Base-by-base conservation (phyloP, 2,797 vertebrate genomes). In the Craterocephalus amniculus region DNA sequence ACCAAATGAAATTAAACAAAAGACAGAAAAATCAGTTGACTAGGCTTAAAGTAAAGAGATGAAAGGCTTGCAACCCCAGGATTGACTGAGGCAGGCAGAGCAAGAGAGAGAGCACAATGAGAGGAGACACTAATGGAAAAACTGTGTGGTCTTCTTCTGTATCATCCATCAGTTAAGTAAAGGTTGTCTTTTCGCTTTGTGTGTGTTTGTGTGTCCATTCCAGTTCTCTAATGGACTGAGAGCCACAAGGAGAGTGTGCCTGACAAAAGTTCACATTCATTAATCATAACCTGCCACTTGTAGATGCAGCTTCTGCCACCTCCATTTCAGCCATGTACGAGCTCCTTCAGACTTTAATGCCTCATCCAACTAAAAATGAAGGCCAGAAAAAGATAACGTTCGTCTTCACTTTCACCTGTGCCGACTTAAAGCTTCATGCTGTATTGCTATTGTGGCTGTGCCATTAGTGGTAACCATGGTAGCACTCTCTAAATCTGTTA, bases 231-330 rank as follows among this genome's bases (percentile, higher is more conserved):
- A 88, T 88, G 89, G 86, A 87, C 79, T 74, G 7, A 0, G 54
- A 65, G 78, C 54, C 62, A 63, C 72, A 78, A 1, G 40, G 24
- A 70, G 63, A 80, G 78, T 63, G 63, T 76, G 82, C 59, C 87
- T 83, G 71, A 76, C 74, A 83, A 85, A 90, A 85, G 87, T 88
- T 91, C 84, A 85, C 85, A 89, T 91, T 89, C 87, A 92, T 94
- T 91, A 92, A 89, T 93, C 87, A 93, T 86, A 85, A 83, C 68
- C 71, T 83, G 82, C 80, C 63, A 82, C 83, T 87, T 81, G 78
- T 80, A 27, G n/a, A 65, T 18, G 59, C 70, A 77, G 78, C 76
- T 78, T 76, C 69, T 66, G 57, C 80, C 83, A 54, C 68, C 64
- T 76, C 26, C 1, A 57, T 40, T 82, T 63, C 65, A 60, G 49